These are phyloP conservation scores for Eupithecia subfuscata DNA, from an alignment of 2,888 invertebrate species.

Conservation along the genomic window DNA sequence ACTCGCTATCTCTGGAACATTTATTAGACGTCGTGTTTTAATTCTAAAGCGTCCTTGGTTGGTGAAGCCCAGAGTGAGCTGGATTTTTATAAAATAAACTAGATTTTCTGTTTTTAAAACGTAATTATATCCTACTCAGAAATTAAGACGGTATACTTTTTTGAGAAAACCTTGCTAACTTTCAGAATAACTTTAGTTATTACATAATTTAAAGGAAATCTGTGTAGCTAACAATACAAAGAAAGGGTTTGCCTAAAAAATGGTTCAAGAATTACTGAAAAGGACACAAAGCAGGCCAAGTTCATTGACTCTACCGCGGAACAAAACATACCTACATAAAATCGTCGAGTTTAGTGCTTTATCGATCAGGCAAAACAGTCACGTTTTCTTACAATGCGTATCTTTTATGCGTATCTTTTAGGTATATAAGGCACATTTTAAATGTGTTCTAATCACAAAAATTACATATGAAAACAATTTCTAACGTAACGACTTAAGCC, in stretches of 20 bases:
- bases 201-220: slow-evolving; percentile 12
- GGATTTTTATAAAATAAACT: slow-evolving; percentile 2
- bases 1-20: slow-evolving; percentile 26
- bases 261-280: slow-evolving; percentile 36
- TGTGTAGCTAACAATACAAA: not conserved
- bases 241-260: slow-evolving; percentile 11
- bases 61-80: not conserved
- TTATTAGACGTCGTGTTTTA: slow-evolving; percentile 21
- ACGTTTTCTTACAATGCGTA: slow-evolving; percentile 37
- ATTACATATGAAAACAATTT: not conserved
- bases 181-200: not conserved
- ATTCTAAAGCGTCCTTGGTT: slow-evolving; percentile 11
- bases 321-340: slow-evolving; percentile 31
- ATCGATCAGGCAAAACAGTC: slow-evolving; percentile 34
- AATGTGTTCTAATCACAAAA: not conserved
- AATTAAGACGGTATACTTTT: not conserved
- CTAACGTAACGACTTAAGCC: not conserved
- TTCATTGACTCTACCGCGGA: slow-evolving; percentile 49
- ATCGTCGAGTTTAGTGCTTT: not conserved
- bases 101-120: not conserved
- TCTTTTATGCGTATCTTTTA: not conserved
- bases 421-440: not conserved
- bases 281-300: slow-evolving; percentile 48
- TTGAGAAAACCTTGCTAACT: not conserved
- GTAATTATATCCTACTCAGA: not conserved